Conservation (phyloP, 2,113 vertebrate genomes). For the Dasypus novemcinctus region DNA sequence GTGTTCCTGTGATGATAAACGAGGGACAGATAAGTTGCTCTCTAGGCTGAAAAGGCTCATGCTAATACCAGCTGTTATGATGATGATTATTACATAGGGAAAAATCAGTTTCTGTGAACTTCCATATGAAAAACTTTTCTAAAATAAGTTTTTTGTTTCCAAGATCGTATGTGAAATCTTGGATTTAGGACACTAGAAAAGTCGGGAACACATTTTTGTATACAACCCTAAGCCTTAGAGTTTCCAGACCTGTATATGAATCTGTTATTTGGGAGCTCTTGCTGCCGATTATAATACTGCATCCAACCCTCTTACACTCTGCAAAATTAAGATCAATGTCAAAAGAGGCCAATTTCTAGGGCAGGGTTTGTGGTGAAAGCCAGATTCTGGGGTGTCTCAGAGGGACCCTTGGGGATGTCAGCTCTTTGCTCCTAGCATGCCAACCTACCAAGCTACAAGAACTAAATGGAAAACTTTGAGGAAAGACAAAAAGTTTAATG, state of each 20-base stretch:
- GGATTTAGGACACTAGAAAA: background rate
- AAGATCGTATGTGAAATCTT: background rate
- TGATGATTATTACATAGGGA: background rate
- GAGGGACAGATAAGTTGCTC: background rate
- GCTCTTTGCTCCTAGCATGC: background rate
- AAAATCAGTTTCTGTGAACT: background rate
- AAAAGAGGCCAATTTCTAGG: background rate
- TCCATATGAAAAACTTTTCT: background rate
- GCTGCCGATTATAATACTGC: background rate
- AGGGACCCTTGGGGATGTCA: fast-evolving
- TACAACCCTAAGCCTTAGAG: background rate
- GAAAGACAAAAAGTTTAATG: background rate
- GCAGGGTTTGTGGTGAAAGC: background rate
- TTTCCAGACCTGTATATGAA: conserved; percentile 4
- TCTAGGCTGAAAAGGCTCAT: background rate
- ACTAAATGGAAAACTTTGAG: conserved; percentile 4
- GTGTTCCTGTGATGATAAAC: background rate
- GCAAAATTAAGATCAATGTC: background rate
- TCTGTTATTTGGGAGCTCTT: background rate
- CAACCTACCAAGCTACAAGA: background rate
- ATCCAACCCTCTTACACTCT: background rate
- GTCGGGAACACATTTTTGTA: background rate
- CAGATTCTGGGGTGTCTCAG: background rate
- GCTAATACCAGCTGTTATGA: background rate
- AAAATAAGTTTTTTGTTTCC: background rate